Conservation (phyloP, 2,113 vertebrate genomes). For the Atlantisia rogersi region DNA sequence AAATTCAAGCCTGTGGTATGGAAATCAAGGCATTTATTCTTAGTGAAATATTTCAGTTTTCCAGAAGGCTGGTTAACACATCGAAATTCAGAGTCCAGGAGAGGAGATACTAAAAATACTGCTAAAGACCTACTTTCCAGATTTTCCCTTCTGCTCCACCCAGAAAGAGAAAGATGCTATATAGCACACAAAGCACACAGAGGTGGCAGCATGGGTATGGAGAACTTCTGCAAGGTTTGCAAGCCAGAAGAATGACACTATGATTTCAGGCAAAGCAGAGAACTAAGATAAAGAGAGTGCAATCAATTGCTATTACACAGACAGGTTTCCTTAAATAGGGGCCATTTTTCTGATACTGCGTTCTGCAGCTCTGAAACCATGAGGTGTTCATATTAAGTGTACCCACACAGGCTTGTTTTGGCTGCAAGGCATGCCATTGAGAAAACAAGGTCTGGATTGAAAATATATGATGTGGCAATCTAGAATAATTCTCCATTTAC, state of each 20-base stretch:
- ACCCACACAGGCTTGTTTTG: not conserved
- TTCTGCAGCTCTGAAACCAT: not conserved
- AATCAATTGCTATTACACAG: not conserved
- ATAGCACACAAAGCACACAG: not conserved
- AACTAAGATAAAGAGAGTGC: not conserved
- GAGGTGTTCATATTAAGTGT: not conserved
- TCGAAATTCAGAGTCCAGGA: not conserved
- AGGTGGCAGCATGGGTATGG: not conserved
- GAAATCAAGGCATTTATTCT: not conserved
- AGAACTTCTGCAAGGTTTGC: not conserved
- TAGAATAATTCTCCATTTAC: not conserved
- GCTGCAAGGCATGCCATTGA: not conserved
- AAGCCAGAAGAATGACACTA: not conserved
- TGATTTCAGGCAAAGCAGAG: not conserved
- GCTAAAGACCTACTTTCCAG: not conserved
- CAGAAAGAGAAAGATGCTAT: not conserved
- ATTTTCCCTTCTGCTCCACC: not conserved
- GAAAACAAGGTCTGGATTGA: not conserved
- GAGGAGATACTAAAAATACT: not conserved
- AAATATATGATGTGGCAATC: not conserved
- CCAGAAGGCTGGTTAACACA: not conserved
- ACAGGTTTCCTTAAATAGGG: not conserved
- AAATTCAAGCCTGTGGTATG: not conserved
- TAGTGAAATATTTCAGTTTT: not conserved
- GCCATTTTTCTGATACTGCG: not conserved